Evolutionary conservation across 53 echinoderm and acorn worm species (phyloP).

Genomic region (Patiria pectinifera): DNA sequence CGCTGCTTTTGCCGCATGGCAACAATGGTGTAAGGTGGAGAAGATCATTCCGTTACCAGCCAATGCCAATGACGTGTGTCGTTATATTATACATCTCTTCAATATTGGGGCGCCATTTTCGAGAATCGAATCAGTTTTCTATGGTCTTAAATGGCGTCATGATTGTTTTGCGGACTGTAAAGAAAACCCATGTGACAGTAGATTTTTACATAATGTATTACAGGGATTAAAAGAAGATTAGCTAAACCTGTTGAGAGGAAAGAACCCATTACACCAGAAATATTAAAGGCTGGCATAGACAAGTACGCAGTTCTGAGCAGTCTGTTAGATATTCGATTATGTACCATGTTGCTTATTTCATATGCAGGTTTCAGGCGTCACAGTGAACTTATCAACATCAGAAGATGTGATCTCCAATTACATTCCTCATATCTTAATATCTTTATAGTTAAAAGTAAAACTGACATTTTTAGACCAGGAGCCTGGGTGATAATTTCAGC

Average conservation of each 20-base stretch:
- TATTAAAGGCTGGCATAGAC: neutral
- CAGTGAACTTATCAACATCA: too few species aligned
- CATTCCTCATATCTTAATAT: too few species aligned
- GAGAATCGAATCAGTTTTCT: conserved; percentile 36
- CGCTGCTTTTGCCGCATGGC: conserved; percentile 29
- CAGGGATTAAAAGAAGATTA: conserved; percentile 34
- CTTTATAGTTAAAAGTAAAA: too few species aligned
- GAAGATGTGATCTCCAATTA: too few species aligned
- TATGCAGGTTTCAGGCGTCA: too few species aligned
- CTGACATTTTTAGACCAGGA: too few species aligned
- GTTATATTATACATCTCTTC: conserved; percentile 10
- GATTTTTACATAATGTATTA: conserved; percentile 38
- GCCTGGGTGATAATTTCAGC: neutral
- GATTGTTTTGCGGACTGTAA: conserved; percentile 12
- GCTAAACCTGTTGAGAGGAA: conserved; percentile 25
- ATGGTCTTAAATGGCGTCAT: conserved; percentile 48
- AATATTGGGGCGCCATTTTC: conserved; percentile 44
- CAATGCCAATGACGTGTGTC: neutral
- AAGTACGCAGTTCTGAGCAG: too few species aligned
- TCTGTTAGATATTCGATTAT: too few species aligned
- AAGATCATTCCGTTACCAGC: neutral
- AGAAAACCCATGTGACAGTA: conserved; percentile 44
- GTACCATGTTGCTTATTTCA: too few species aligned
- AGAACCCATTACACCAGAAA: conserved; percentile 54
- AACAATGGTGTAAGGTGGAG: conserved; percentile 4